These are phyloP conservation scores for Yasuhikotakia modesta DNA, from an alignment of 2,797 vertebrate genomes.

Conservation along the genomic window DNA sequence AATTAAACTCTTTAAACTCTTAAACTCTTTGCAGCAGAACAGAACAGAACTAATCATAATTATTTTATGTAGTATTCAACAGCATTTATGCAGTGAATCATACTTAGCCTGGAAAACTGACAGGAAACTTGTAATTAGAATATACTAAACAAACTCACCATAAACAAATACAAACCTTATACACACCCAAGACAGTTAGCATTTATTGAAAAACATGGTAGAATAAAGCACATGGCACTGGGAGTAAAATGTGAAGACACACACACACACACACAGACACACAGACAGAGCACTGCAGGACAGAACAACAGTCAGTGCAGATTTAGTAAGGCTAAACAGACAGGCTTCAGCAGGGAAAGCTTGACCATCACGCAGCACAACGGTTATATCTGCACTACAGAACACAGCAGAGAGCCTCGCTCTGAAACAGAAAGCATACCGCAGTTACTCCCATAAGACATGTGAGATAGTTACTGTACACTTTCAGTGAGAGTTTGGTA, in stretches of 20 bases:
- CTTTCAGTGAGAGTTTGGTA: conserved; percentile 21
- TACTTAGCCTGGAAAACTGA: too few species aligned
- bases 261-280: conserved; percentile 35
- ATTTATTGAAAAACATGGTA: conserved; percentile 17
- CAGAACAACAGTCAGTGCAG: conserved; percentile 41
- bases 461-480: neutral
- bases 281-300: conserved; percentile 42
- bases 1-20: too few species aligned
- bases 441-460: conserved; percentile 29
- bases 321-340: conserved; percentile 69
- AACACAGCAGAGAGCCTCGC: conserved; percentile 1
- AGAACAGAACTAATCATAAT: too few species aligned
- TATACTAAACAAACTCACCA: neutral
- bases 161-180: conserved; percentile 15
- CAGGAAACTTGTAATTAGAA: neutral
- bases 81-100: too few species aligned
- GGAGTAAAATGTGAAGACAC: conserved; percentile 32
- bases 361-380: conserved; percentile 25
- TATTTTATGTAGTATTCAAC: too few species aligned
- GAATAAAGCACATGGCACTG: conserved; percentile 23
- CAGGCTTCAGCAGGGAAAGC: conserved; percentile 60
- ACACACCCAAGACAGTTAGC: conserved; percentile 3
- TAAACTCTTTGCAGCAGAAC: too few species aligned
- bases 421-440: conserved; percentile 40
- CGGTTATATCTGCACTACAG: conserved; percentile 36